Evolutionary conservation across 2,888 invertebrate genomes (phyloP), one percentile per base, ranked within the genome.

Genomic region (Heteromyza rotundicornis): DNA sequence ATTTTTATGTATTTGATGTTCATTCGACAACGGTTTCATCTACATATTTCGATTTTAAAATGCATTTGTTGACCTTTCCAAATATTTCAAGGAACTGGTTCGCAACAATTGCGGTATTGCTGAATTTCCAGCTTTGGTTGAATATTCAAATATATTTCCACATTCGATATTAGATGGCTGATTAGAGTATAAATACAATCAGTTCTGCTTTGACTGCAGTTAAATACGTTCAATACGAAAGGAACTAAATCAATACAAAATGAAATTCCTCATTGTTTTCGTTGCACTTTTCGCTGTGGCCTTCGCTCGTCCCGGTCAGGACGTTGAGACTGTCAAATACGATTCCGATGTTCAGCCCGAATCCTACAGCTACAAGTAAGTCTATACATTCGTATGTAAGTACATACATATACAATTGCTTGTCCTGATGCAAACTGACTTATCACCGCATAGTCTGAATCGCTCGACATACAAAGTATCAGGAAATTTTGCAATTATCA

Each of bases 271-370:
- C 57, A 74, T 86, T 69, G 79, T 86, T 50, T 71, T 76, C 57
- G 72, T 66, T 49, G 70, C 73, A 40, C 64, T 77, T 36, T 65
- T 74, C 59, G 76, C 74, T 27, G 62, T 75, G 50, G 70, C 73
- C 8, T 65, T 72, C n/a, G 75, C 78, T 44, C 70, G 69, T 24
- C 71, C 73, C 49, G 27, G 23, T 35, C 32, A 32, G 32, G 55
- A 55, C 14, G 72, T 64, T 20, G 59, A 62, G 53, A 63, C 67
- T 14, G 22, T 71, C 14, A 62, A 61, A 14, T 67, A 66, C 16
- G 68, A 69, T 10, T 81, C 82, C 57, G 85, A 88, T 74, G 88
- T 84, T 59, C 87, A 87, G 59, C 73, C 85, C 10, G 86, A 86
- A 67, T 82, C 84, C 32, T 88, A 87, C 79, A 85, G 81, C 68